Base-by-base conservation (phyloP, 2,888 invertebrate genomes). In the Omphaloscelis lunosa region DNA sequence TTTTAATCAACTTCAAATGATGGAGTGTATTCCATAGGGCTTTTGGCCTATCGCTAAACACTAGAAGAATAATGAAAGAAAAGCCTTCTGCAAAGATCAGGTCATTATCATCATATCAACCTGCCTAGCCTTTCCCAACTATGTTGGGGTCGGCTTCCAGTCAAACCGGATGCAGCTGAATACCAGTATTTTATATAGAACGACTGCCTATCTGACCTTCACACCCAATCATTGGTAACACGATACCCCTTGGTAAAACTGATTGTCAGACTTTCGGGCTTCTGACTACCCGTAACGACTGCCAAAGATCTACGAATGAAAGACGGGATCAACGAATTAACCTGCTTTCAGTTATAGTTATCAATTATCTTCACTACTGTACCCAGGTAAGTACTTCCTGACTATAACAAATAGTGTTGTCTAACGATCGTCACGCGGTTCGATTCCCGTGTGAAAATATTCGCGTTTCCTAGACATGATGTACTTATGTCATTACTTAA, bases 381-480 rank as follows among this genome's bases (percentile, higher is more conserved):
- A n/a, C 39, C 27, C 17, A 59, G 23, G n/a, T 80, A 78, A 74
- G 51, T 45, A 58, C 76, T 88, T 87, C 87, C 88, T 85, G 80
- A 77, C 61, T 79, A 51, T 59, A 75, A 87, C 73, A 82, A 83
- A 82, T 62, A 58, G 61, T 58, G 74, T 59, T 70, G 74, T 80
- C 69, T 82, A 65, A 66, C 70, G 72, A 75, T 69, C 68, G 88
- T 88, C 85, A 87, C 65, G 78, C 86, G 56, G 80, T 83, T 89
- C 82, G 86, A 86, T 86, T 86, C 88, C 85, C 88, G 88, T 88
- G 88, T 89, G 88, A 88, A 88, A 75, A 75, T 68, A 53, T 75
- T 63, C 48, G 34, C 66, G 56, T 39, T 86, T 86, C 85, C 85
- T 73, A 62, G 72, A 84, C 85, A 75, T 80, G 80, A 85, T 68